Evolutionary conservation across 2,797 vertebrate genomes (phyloP).

Genomic region (Nyctalus aviator): DNA sequence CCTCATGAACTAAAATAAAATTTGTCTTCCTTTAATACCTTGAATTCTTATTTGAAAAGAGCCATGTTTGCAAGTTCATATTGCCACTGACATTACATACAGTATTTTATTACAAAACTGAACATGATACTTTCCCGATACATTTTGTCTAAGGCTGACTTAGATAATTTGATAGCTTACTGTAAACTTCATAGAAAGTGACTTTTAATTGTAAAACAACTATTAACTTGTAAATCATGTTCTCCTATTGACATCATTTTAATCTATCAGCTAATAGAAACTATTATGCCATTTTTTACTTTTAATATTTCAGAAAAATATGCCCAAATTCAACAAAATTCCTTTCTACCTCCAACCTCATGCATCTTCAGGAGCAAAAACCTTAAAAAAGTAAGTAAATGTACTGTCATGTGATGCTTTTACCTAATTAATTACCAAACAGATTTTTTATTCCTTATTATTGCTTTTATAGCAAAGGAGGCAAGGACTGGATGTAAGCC

Average conservation of each 20-base stretch:
- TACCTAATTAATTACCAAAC: background rate
- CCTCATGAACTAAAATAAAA: conserved; percentile 43
- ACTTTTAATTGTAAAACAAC: conserved; percentile 60
- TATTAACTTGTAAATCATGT: conserved; percentile 46
- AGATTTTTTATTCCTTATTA: background rate
- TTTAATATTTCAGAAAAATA: conserved; percentile 95
- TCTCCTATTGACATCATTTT: conserved; percentile 70
- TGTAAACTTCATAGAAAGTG: conserved; percentile 40
- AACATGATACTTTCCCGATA: background rate
- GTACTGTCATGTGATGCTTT: background rate
- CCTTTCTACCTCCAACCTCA: conserved; percentile 99
- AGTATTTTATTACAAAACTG: conserved; percentile 33
- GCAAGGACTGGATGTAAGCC: background rate
- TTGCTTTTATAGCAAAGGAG: background rate
- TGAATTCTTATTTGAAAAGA: conserved; percentile 26
- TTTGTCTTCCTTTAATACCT: conserved; percentile 33
- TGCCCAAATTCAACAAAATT: conserved; percentile 99
- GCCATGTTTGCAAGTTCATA: background rate
- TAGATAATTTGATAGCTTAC: conserved; percentile 31
- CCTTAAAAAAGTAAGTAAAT: conserved; percentile 97
- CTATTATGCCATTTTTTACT: conserved; percentile 71
- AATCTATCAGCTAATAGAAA: conserved; percentile 61
- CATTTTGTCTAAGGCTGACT: conserved; percentile 24
- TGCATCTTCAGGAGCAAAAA: conserved; percentile 99
- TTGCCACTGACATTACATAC: background rate